Base-by-base conservation (phyloP, 2,888 invertebrate genomes). In the Unio delphinus region DNA sequence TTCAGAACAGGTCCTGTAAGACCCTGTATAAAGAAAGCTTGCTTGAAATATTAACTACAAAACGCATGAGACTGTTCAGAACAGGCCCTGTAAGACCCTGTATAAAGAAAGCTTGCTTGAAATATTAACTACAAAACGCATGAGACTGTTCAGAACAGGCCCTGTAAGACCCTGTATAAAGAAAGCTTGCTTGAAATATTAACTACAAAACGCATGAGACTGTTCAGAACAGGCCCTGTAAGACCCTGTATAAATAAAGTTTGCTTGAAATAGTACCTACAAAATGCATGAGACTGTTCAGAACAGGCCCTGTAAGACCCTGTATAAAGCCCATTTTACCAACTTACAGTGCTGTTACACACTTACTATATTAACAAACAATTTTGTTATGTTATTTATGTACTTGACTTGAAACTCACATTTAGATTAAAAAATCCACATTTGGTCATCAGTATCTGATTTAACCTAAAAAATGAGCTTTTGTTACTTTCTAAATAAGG, bases 71-170 rank as follows among this genome's bases (percentile, higher is more conserved):
- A 34, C 7, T 34, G 34, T 5, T 1, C 5, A 34, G 5, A 6
- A 34, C 7, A 34, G 34, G 34, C 34, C 3, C 34, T 34, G 70
- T 55, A 67, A 69, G 54, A 28, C 26, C 23, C 23, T 57, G 18
- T 26, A 34, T 34, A 65, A 73, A 68, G 66, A 65, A 73, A 68
- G 66, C 4, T 61, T 57, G 62, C n/a, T 57, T 64, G 28, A 1
- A 8, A 61, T 15, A 7, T 0, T 34, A 4, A 6, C 34, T 34
- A 34, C 5, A 34, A 34, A 34, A 34, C 6, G 34, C 6, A 34
- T 34, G 34, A 34, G 34, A 34, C 7, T 34, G 34, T 5, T 1
- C 6, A 34, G 5, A 6, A 34, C 7, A 34, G 34, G 34, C 34
- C 3, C 34, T 34, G 70, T 55, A 67, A 69, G 54, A 58, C 23